Conservation (phyloP, 2,113 vertebrate genomes). For the Odobenus rosmarus region DNA sequence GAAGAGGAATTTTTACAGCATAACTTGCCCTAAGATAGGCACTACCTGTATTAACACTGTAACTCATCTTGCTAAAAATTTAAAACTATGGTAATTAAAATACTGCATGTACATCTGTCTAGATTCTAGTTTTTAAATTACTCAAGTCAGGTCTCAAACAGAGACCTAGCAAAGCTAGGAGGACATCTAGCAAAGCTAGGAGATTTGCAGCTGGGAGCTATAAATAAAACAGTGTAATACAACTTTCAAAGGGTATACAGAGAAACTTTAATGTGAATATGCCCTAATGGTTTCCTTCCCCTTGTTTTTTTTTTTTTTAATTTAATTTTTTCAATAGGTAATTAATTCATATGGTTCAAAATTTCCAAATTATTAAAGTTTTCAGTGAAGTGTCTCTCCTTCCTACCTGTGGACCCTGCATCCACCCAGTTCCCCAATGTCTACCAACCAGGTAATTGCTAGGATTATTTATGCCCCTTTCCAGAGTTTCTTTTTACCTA, state of each 20-base stretch:
- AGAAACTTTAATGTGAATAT: constrained; percentile 10
- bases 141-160: constrained; percentile 22
- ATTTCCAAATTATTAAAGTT: background rate
- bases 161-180: background rate
- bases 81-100: constrained; percentile 54
- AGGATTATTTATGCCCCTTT: background rate
- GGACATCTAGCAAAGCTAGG: background rate
- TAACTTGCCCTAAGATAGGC: background rate
- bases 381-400: background rate
- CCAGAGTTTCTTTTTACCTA: background rate
- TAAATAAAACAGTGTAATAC: constrained; percentile 36
- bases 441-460: background rate
- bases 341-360: constrained; percentile 15
- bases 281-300: background rate
- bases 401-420: background rate
- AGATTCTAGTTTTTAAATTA: constrained; percentile 57
- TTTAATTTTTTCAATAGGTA: background rate
- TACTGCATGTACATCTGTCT: background rate
- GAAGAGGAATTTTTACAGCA: background rate
- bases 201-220: constrained; percentile 56
- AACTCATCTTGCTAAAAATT: constrained; percentile 30
- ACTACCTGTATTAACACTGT: background rate
- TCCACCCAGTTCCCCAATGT: background rate
- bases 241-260: background rate
- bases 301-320: background rate